Evolutionary conservation across 2,888 invertebrate genomes (phyloP).

Genomic region (Hydrotaea cyrtoneurina): DNA sequence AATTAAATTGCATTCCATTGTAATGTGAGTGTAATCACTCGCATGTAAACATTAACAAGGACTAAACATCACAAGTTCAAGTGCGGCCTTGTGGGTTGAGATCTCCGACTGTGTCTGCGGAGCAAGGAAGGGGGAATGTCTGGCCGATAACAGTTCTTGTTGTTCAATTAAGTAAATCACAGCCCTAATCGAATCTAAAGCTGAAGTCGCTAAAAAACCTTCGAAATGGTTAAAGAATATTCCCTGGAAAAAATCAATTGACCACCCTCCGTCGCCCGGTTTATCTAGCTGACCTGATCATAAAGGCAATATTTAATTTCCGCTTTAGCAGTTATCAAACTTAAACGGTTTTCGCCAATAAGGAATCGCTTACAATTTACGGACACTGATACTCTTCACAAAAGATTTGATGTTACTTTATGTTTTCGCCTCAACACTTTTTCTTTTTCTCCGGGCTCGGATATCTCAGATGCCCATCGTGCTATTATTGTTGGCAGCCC

Average conservation of each 20-base stretch:
- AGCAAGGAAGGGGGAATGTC: not conserved
- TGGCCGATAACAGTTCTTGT: not conserved
- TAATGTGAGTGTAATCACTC: constrained; percentile 59
- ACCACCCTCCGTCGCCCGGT: not conserved
- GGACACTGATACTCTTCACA: not conserved
- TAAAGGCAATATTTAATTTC: constrained; percentile 33
- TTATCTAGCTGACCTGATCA: constrained; percentile 11
- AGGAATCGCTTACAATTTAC: not conserved
- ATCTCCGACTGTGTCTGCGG: not conserved
- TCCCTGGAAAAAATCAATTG: constrained; percentile 22
- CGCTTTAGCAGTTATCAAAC: constrained; percentile 12
- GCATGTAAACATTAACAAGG: constrained; percentile 42
- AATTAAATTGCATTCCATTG: constrained; percentile 64
- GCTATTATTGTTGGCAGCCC: not conserved
- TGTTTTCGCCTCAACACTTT: constrained; percentile 36
- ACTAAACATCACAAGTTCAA: constrained; percentile 6
- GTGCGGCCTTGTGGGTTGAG: not conserved
- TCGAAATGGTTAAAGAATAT: not conserved
- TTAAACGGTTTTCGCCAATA: not conserved
- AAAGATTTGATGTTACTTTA: constrained; percentile 25
- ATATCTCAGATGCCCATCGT: not conserved
- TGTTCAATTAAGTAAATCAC: constrained; percentile 19
- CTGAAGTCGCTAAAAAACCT: not conserved
- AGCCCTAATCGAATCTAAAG: not conserved
- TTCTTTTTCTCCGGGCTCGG: constrained; percentile 27